Base-by-base conservation (phyloP, 2,113 vertebrate species). In the Lota lota region DNA sequence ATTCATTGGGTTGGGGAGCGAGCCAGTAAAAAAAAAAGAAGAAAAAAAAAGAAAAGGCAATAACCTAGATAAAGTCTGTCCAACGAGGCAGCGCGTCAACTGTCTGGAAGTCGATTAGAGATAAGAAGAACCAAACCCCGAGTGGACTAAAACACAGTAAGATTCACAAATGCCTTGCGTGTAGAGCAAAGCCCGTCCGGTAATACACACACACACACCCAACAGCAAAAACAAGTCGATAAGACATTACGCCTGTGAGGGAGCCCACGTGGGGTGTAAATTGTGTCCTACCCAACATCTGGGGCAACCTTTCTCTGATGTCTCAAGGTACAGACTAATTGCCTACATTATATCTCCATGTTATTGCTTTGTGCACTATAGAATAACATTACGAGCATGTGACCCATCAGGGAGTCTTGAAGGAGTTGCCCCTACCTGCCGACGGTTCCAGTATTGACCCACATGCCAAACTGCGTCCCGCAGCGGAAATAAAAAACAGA, bases 401-500 rank as follows among this genome's bases (percentile, higher is more conserved):
- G 86, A 87, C 77, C 67, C 56, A 12, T 47, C 40, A 47, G 40
- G 28, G 28, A 33, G 28, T 33, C 28, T 62, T 74, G 74, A 72
- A 83, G 78, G 67, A 75, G 67, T 70, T 65, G 62, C 79, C 72
- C 91, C 85, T 93, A 93, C 91, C 91, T 93, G 92, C 91, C 92
- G 84, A 91, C 91, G 80, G 87, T 87, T 86, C 87, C 91, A 79
- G 90, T 86, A 78, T 82, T 90, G 86, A 93, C 90, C 92, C 91
- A 93, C 91, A 93, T 93, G 90, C 90, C 91, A 89, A 10, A 12
- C 40, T 33, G 28, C 28, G 85, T 79, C 82, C 71, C 73, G 80
- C 75, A 75, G 63, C 77, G 68, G 47, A 14, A 18, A 54, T 79
- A 28, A 57, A 28, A 57, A 22, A 57, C 57, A 17, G 36, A 53